A percentile compares a stretch with the other conserved stretches of the same genome.
Evolutionary conservation across 2,797 vertebrate genomes (phyloP).

Genomic region (Pseudocheirus occidentalis): DNA sequence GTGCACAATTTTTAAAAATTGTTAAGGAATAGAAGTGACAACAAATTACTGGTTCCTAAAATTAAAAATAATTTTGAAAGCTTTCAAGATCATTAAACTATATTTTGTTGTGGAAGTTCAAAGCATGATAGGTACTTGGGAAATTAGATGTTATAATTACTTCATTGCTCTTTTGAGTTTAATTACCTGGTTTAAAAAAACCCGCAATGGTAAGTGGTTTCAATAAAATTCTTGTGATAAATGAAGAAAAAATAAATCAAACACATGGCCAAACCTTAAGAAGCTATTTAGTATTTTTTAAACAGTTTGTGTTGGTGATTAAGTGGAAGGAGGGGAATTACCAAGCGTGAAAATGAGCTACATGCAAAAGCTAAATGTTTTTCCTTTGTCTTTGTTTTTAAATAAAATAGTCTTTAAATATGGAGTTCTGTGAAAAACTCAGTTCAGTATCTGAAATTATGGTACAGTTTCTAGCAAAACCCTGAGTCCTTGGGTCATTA

Average conservation of each 20-base stretch:
- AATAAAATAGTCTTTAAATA: conserved; percentile 78
- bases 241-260: neutral
- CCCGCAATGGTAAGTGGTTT: conserved; percentile 45
- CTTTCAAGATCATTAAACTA: conserved; percentile 41
- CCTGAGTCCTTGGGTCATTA: neutral
- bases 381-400: conserved; percentile 65
- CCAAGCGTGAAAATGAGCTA: conserved; percentile 59
- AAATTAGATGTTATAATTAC: conserved; percentile 37
- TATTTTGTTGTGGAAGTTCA: conserved; percentile 24
- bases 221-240: conserved; percentile 50
- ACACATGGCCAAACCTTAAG: neutral
- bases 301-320: neutral
- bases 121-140: conserved; percentile 34
- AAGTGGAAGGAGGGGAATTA: conserved; percentile 48
- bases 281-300: neutral
- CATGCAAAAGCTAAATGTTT: conserved; percentile 38
- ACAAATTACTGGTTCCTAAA: neutral
- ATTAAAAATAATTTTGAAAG: conserved; percentile 32
- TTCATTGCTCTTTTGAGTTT: conserved; percentile 39
- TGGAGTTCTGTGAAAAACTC: conserved; percentile 45
- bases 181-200: conserved; percentile 19
- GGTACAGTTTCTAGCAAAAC: neutral
- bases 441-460: conserved; percentile 46
- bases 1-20: neutral
- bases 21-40: neutral